Percentiles rank a stretch among this genome's conserved stretches.
Evolutionary conservation across 2,113 vertebrate genomes (phyloP).

Genomic region (Anas platyrhynchos): DNA sequence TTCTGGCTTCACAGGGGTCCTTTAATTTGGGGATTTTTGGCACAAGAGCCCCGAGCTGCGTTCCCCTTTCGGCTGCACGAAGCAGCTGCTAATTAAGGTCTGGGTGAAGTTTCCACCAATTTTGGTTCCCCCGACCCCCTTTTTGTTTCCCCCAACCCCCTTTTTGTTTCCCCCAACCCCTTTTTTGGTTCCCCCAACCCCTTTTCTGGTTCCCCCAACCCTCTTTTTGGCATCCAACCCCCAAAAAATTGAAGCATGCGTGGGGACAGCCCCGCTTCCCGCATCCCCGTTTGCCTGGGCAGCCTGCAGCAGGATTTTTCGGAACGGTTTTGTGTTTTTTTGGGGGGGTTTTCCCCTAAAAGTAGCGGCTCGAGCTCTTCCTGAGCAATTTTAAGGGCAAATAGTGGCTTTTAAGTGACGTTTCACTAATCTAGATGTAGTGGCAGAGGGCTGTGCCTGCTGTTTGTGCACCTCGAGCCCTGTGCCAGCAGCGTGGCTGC

Average conservation of each 20-base stretch:
- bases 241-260: rapidly evolving
- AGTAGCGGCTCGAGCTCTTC: rapidly evolving
- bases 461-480: neutral
- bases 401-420: rapidly evolving
- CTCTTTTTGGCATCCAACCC: neutral
- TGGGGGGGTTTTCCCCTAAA: neutral
- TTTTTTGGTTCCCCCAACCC: neutral
- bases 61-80: neutral
- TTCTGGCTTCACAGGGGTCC: neutral
- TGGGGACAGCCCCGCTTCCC: neutral
- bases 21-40: neutral
- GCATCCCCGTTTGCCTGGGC: neutral
- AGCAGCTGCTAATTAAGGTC: neutral
- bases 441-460: rapidly evolving
- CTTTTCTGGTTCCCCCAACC: neutral
- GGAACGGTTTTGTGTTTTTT: too few species aligned
- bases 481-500: neutral
- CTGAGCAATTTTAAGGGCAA: neutral
- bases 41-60: too few species aligned
- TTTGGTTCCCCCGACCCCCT: neutral
- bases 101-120: neutral
- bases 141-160: neutral
- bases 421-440: rapidly evolving
- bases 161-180: neutral
- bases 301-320: rapidly evolving